Percentiles rank a stretch among this genome's conserved stretches.
Conservation (phyloP, 2,888 invertebrate genomes). For the Meta bourneti region DNA sequence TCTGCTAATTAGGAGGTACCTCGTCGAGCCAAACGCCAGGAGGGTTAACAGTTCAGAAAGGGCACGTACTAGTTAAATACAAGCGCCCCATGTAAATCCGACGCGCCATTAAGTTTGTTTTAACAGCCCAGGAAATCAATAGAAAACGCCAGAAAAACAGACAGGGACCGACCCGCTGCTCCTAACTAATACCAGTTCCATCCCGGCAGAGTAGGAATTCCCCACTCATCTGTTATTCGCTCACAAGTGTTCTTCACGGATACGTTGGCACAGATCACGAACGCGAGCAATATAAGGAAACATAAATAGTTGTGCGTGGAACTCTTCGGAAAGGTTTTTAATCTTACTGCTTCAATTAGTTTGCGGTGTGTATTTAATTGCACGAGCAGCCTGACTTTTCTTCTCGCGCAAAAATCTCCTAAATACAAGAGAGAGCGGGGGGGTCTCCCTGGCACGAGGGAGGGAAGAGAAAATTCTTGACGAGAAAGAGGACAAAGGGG, state of each 20-base stretch:
- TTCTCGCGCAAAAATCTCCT: conserved; percentile 62
- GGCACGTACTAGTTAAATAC: background rate
- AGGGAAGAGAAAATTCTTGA: conserved; percentile 55
- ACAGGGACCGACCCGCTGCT: background rate
- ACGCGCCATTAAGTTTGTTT: background rate
- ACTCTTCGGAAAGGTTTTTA: conserved; percentile 67
- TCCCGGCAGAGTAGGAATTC: background rate
- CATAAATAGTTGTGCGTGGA: conserved; percentile 65
- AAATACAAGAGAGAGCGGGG: conserved; percentile 51
- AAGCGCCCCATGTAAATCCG: background rate
- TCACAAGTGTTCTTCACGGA: conserved; percentile 43
- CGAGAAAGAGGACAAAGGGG: conserved; percentile 32
- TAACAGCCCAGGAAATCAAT: background rate
- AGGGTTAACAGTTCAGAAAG: too few relatives aligned
- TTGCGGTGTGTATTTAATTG: conserved; percentile 76
- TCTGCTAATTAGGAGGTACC: too few relatives aligned
- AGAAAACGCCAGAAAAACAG: background rate
- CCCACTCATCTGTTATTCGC: conserved; percentile 13
- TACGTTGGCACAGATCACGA: conserved; percentile 27
- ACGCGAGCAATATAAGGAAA: conserved; percentile 57
- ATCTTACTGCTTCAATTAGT: conserved; percentile 76
- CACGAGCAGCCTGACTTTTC: conserved; percentile 45
- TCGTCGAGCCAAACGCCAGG: too few relatives aligned
- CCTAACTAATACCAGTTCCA: background rate
- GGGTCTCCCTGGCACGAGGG: background rate